Evolutionary conservation across 2,888 invertebrate species (phyloP).

Genomic region (Ephialtes manifestator): DNA sequence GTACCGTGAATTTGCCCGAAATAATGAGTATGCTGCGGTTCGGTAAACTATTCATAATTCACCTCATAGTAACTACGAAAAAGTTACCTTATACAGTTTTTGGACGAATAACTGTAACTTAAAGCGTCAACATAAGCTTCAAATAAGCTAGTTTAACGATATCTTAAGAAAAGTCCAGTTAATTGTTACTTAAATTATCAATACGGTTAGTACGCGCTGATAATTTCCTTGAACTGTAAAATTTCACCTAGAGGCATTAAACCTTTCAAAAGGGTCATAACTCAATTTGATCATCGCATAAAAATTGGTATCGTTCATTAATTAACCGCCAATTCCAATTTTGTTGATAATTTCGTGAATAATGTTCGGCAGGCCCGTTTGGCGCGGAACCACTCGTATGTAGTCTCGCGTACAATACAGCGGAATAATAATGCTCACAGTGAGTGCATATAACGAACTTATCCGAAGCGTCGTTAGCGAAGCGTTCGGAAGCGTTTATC

Average conservation of each 20-base stretch:
- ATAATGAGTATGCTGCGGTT: too few relatives aligned
- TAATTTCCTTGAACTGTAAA: neutral
- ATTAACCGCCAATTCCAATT: neutral
- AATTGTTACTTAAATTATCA: too few relatives aligned
- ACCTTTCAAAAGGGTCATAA: neutral
- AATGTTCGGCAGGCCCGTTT: neutral
- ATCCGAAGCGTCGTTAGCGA: constrained; percentile 49
- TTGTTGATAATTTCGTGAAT: neutral
- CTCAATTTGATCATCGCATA: neutral
- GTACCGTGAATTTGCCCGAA: too few relatives aligned
- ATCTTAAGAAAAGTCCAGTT: too few relatives aligned
- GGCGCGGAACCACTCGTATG: neutral
- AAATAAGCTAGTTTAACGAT: too few relatives aligned
- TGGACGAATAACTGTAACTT: too few relatives aligned
- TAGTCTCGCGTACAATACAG: neutral
- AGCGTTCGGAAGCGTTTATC: constrained; percentile 57
- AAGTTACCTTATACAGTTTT: too few relatives aligned
- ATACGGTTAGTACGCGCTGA: too few relatives aligned
- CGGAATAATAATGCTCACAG: constrained; percentile 19
- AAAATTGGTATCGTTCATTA: neutral
- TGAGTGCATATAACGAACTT: constrained; percentile 57
- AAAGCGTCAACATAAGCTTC: too few relatives aligned
- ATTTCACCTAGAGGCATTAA: neutral
- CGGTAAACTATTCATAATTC: too few relatives aligned
- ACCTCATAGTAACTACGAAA: too few relatives aligned